A percentile compares a stretch with the other conserved stretches of the same genome.
phyloP scores from a whole-genome alignment of 2,797 vertebrate genomes.

The Varecia variegata region DNA sequence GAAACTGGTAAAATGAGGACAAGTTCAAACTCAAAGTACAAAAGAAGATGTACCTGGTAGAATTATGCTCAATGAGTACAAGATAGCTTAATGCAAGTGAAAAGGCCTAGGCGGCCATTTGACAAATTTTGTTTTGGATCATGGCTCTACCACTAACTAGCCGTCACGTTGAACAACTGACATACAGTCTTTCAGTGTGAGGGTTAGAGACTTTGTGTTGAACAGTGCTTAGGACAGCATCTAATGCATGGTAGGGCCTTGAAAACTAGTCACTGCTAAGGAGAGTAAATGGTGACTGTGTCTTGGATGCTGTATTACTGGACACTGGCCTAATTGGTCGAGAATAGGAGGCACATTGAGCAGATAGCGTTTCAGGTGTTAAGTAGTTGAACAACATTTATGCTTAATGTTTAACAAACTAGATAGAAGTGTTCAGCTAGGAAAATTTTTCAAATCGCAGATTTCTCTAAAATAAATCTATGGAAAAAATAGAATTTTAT shows the following conservation, averaged over 20 bases:
- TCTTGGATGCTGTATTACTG: not conserved
- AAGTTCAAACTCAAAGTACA: not conserved
- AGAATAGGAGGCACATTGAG: not conserved
- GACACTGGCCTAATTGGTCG: not conserved
- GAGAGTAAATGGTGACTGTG: not conserved
- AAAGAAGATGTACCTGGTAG: not conserved
- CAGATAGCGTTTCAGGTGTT: not conserved
- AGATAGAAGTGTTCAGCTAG: not conserved
- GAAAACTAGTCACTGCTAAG: not conserved
- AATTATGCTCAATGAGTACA: not conserved
- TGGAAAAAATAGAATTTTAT: not conserved
- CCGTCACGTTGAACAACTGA: not conserved
- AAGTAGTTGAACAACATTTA: not conserved
- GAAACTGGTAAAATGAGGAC: not conserved
- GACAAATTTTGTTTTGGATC: not conserved
- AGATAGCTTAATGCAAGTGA: not conserved
- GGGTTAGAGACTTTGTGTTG: not conserved
- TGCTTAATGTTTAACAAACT: not conserved
- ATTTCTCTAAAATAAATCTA: not conserved
- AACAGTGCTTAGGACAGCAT: not conserved
- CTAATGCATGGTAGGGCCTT: accelerated
- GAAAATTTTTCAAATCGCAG: not conserved
- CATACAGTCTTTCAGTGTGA: not conserved
- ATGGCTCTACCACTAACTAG: not conserved
- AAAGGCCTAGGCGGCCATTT: not conserved